These are phyloP conservation scores for Drosophila neotestacea DNA, from an alignment of 2,888 invertebrate genomes.

Conservation along the genomic window DNA sequence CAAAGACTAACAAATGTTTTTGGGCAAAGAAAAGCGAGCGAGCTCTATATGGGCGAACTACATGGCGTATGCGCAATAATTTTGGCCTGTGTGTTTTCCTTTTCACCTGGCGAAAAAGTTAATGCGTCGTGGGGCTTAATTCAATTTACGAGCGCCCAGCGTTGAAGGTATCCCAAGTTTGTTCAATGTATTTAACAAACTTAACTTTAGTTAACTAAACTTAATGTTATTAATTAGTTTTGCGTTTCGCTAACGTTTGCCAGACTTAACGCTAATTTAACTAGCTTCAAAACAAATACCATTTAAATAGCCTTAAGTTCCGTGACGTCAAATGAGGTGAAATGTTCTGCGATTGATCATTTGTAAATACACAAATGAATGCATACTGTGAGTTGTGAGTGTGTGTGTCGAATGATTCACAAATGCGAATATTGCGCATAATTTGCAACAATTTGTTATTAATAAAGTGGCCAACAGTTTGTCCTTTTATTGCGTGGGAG, in stretches of 20 bases:
- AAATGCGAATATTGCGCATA: constrained; percentile 25
- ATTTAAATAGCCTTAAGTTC: constrained; percentile 18
- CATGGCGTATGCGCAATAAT: constrained; percentile 63
- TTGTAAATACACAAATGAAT: constrained; percentile 55
- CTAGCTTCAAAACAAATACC: constrained; percentile 19
- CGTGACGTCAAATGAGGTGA: constrained; percentile 43
- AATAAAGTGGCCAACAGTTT: constrained; percentile 32
- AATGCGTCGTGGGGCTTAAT: constrained; percentile 49
- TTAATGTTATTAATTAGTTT: constrained; percentile 70
- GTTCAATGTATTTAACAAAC: constrained; percentile 39
- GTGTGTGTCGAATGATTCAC: constrained; percentile 35
- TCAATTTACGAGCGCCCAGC: constrained; percentile 30
- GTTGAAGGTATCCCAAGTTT: constrained; percentile 17
- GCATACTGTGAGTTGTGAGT: not conserved
- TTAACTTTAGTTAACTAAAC: constrained; percentile 42
- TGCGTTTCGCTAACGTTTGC: constrained; percentile 10
- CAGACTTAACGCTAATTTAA: constrained; percentile 38
- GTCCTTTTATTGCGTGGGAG: constrained; percentile 29
- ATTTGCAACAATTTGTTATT: constrained; percentile 29
- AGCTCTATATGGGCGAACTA: constrained; percentile 33
- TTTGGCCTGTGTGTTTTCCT: constrained; percentile 15
- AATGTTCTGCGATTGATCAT: constrained; percentile 54
- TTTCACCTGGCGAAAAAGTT: constrained; percentile 39
- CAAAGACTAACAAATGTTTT: constrained; percentile 27
- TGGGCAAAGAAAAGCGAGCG: not conserved